A percentile compares a stretch with the other conserved stretches of the same genome.
Evolutionary conservation across 2,797 vertebrate genomes (phyloP).

Genomic region (Botia kubotai): DNA sequence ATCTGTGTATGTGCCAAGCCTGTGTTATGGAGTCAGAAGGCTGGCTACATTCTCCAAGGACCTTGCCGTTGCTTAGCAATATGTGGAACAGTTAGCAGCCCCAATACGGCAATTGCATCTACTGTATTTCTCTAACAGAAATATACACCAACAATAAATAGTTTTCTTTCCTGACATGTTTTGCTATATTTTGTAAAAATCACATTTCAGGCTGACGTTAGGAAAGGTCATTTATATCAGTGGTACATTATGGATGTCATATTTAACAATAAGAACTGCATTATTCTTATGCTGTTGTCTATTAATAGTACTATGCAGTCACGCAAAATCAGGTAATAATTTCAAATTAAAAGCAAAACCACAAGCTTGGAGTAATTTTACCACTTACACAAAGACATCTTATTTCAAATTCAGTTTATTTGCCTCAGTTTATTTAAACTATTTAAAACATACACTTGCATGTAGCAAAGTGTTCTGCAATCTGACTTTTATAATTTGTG

Average conservation of each 20-base stretch:
- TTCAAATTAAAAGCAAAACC: not conserved
- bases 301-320: not conserved
- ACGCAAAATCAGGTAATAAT: not conserved
- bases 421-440: not conserved
- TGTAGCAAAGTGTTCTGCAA: not conserved
- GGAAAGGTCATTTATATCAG: not conserved
- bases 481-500: no score
- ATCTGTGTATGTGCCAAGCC: slow-evolving; percentile 48
- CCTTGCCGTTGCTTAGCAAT: slow-evolving; percentile 61
- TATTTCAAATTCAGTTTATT: no score
- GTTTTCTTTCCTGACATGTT: not conserved
- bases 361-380: not conserved
- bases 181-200: not conserved
- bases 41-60: slow-evolving; percentile 54
- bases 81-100: slow-evolving; percentile 41
- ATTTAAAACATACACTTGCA: not conserved
- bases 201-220: not conserved
- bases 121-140: slow-evolving; percentile 43
- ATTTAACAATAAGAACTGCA: not conserved
- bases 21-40: slow-evolving; percentile 53
- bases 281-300: not conserved
- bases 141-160: not conserved
- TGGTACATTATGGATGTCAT: not conserved
- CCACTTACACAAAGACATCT: not conserved
- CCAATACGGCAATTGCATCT: slow-evolving; percentile 30